Evolutionary conservation across 1,140 invertebrate genomes (phyloP).

Genomic region (Calycopis cecrops): DNA sequence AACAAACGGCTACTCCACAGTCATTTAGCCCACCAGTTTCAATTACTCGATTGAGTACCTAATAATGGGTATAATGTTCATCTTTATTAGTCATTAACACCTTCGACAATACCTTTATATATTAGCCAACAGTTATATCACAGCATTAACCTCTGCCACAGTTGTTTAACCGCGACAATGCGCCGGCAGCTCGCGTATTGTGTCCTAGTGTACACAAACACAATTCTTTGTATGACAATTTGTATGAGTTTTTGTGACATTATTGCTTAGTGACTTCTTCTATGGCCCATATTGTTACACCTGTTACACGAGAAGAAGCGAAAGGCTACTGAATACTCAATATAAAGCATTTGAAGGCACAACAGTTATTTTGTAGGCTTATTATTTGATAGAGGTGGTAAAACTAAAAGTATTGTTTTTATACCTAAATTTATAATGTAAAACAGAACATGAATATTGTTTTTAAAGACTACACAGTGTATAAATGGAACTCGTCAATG

Average conservation of each 20-base stretch:
- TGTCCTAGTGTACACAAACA: conserved; percentile 1
- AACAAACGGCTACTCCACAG: background rate
- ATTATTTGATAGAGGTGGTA: too few relatives aligned
- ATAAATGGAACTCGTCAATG: too few relatives aligned
- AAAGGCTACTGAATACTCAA: background rate
- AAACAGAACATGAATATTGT: too few relatives aligned
- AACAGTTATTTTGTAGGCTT: too few relatives aligned
- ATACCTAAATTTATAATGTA: too few relatives aligned
- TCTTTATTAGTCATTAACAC: background rate
- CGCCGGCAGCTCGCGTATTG: background rate
- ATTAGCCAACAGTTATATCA: background rate
- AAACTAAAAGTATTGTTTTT: too few relatives aligned
- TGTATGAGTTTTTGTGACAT: conserved; percentile 10
- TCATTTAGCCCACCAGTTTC: conserved; percentile 1
- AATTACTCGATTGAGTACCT: background rate
- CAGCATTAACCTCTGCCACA: background rate
- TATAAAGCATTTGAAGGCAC: background rate
- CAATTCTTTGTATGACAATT: conserved; percentile 8
- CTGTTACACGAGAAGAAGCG: background rate
- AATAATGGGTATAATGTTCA: background rate
- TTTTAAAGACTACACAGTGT: too few relatives aligned
- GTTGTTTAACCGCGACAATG: background rate
- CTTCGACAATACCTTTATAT: background rate
- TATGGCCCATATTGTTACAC: conserved; percentile 1
- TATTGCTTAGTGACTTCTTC: conserved; percentile 5